These are phyloP conservation scores for Aporrectodea caliginosa DNA, from an alignment of 1,140 invertebrate species.

Conservation along the genomic window DNA sequence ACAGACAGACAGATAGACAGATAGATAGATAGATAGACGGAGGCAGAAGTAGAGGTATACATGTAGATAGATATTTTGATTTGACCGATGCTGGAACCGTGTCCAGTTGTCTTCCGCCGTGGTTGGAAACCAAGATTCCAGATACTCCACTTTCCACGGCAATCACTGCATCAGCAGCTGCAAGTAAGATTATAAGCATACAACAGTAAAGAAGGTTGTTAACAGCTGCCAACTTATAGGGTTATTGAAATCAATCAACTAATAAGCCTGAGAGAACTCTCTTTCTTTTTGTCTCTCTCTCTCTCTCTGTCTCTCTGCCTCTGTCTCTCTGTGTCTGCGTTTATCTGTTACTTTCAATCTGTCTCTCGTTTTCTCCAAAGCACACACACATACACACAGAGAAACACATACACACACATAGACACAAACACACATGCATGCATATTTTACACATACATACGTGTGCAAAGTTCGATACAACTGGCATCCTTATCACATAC, in stretches of 20 bases:
- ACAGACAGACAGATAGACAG: neutral
- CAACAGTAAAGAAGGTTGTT: neutral
- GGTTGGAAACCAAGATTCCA: constrained; percentile 84
- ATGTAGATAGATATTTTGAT: constrained; percentile 7
- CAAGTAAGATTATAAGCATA: constrained; percentile 59
- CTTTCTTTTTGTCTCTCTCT: too few relatives aligned
- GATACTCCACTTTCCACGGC: constrained; percentile 69
- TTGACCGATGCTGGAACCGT: constrained; percentile 72
- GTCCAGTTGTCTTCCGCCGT: constrained; percentile 84
- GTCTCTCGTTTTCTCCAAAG: neutral
- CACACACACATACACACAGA: constrained; percentile 3
- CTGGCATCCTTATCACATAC: too few relatives aligned
- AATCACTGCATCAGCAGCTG: constrained; percentile 76
- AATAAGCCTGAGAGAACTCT: neutral
- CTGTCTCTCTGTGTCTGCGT: too few relatives aligned
- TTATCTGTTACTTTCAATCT: neutral
- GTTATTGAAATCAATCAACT: neutral
- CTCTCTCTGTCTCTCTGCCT: too few relatives aligned
- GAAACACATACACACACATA: constrained; percentile 11
- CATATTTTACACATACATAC: neutral
- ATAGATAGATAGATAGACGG: neutral
- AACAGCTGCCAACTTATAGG: neutral
- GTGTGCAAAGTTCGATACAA: neutral
- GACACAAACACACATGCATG: neutral
- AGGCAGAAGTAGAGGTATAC: neutral